Evolutionary conservation across 2,113 vertebrate genomes (phyloP).

Genomic region (Saguinus midas): DNA sequence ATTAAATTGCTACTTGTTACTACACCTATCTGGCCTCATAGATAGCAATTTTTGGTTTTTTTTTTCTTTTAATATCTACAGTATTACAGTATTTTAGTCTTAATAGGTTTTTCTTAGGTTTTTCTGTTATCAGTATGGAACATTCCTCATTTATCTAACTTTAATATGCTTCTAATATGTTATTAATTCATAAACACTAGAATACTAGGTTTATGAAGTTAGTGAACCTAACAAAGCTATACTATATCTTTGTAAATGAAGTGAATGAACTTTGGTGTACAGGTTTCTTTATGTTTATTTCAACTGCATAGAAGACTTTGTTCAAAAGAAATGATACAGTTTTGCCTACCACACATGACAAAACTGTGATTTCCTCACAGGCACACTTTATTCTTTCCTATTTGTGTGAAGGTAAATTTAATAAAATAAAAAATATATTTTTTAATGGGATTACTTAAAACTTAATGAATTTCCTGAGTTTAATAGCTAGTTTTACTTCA

Average conservation of each 20-base stretch:
- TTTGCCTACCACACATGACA: not conserved
- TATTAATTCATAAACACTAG: not conserved
- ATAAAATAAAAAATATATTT: not conserved
- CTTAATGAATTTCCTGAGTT: not conserved
- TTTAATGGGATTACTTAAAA: not conserved
- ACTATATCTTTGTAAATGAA: not conserved
- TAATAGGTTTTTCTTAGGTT: not conserved
- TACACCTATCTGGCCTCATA: not conserved
- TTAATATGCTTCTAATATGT: not conserved
- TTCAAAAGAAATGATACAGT: not conserved
- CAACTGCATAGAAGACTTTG: not conserved
- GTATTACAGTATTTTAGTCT: not conserved
- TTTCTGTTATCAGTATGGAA: not conserved
- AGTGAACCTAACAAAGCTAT: not conserved
- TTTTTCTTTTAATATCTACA: not conserved
- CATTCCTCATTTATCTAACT: not conserved
- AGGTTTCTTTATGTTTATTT: conserved; percentile 27
- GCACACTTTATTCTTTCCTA: not conserved
- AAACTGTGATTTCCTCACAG: not conserved
- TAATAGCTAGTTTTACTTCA: not conserved
- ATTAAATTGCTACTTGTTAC: not conserved
- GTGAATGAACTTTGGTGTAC: not conserved
- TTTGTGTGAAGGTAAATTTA: not conserved
- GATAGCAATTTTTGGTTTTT: not conserved
- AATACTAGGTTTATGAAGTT: not conserved